These are phyloP conservation scores for Calliphora vomitoria DNA, from an alignment of 2,888 invertebrate species.

Conservation along the genomic window DNA sequence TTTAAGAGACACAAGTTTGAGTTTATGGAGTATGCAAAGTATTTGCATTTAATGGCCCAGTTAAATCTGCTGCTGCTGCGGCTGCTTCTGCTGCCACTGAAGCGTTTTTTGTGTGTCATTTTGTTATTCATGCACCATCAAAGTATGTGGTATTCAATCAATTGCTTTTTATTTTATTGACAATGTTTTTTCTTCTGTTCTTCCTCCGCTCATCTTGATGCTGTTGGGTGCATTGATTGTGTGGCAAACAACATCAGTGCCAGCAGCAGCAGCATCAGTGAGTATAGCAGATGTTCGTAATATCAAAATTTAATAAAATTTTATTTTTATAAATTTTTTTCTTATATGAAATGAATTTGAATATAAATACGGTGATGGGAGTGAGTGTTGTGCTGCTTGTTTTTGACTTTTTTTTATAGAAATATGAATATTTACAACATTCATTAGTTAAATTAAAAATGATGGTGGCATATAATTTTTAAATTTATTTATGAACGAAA, in stretches of 20 bases:
- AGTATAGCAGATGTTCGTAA: constrained; percentile 58
- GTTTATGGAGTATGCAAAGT: constrained; percentile 47
- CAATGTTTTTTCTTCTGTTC: constrained; percentile 25
- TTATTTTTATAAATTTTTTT: constrained; percentile 55
- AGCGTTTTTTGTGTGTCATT: constrained; percentile 32
- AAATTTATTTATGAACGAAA: constrained; percentile 7
- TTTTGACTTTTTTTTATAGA: constrained; percentile 37
- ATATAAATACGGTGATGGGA: constrained; percentile 12
- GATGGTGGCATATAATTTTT: constrained; percentile 33
- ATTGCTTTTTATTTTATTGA: constrained; percentile 73
- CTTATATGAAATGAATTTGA: constrained; percentile 50
- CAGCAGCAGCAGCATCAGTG: not conserved
- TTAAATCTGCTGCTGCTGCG: constrained; percentile 50
- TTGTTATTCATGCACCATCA: constrained; percentile 56
- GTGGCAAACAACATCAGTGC: constrained; percentile 19
- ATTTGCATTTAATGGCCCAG: constrained; percentile 71
- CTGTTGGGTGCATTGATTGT: constrained; percentile 50
- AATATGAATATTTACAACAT: constrained; percentile 50
- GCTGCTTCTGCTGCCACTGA: constrained; percentile 7
- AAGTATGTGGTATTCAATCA: constrained; percentile 73
- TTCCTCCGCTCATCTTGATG: constrained; percentile 42
- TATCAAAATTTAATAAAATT: constrained; percentile 68
- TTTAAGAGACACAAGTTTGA: not conserved
- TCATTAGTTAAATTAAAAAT: constrained; percentile 51
- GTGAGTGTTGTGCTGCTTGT: not conserved